Evolutionary conservation across 2,113 vertebrate species (phyloP).

Genomic region (Gymnobelideus leadbeateri): DNA sequence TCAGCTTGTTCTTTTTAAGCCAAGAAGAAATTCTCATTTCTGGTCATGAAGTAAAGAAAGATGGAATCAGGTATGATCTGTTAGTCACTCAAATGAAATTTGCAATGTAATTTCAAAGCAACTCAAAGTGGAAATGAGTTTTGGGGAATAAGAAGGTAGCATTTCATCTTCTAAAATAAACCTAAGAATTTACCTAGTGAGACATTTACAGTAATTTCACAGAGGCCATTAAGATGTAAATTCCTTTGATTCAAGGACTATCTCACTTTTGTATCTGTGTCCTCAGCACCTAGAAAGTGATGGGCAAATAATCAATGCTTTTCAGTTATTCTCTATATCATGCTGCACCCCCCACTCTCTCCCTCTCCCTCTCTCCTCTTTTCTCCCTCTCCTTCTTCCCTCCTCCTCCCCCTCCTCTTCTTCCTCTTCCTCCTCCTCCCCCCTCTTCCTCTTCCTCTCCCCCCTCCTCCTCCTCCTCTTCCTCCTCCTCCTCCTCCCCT

Average conservation of each 20-base stretch:
- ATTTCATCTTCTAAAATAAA: slow-evolving; percentile 17
- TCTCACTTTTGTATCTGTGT: neutral
- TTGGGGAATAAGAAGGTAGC: neutral
- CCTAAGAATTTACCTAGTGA: neutral
- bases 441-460: neutral
- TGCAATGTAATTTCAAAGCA: slow-evolving; percentile 12
- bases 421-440: no score
- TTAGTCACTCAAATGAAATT: slow-evolving; percentile 14
- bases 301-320: neutral
- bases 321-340: neutral
- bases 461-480: no score
- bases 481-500: no score
- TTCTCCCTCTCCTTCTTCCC: no score
- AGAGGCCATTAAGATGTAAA: neutral
- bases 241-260: neutral
- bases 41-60: slow-evolving; percentile 94
- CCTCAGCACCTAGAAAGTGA: neutral
- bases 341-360: neutral
- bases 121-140: slow-evolving; percentile 31
- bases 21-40: slow-evolving; percentile 96
- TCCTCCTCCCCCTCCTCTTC: no score
- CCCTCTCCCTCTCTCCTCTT: neutral
- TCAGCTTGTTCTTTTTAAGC: slow-evolving; percentile 96
- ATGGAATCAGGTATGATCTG: slow-evolving; percentile 88
- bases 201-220: neutral